Conservation (phyloP, 64 coral and sea anemone species). For the Platygyra sinensis region DNA sequence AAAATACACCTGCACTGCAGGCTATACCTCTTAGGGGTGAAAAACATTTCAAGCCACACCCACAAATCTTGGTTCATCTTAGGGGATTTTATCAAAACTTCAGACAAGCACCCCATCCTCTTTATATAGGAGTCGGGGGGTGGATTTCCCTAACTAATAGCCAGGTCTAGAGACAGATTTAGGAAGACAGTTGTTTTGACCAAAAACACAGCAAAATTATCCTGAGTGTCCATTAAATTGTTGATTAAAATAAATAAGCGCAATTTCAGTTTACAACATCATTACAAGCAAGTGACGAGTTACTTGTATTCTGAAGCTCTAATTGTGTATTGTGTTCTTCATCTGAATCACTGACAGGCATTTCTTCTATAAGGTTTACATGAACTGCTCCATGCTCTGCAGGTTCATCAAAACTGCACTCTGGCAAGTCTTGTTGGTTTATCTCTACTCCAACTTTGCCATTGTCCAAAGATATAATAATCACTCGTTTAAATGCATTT, state of each 20-base stretch:
- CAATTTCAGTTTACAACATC: background rate
- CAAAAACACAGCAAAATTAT: background rate
- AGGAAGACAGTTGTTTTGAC: too few species aligned
- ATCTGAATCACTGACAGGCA: conserved; percentile 11
- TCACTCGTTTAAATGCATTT: conserved; percentile 85
- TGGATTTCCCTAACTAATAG: too few species aligned
- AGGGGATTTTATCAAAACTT: too few species aligned
- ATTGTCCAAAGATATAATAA: conserved; percentile 71
- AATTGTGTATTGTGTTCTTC: background rate
- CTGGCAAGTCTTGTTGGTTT: conserved; percentile 51
- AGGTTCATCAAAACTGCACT: conserved; percentile 32
- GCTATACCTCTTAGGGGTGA: too few species aligned
- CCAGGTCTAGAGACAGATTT: too few species aligned
- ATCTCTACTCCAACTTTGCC: conserved; percentile 86
- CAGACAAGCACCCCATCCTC: too few species aligned
- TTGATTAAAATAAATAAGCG: background rate
- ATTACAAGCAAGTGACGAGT: background rate
- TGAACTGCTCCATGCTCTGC: conserved; percentile 49
- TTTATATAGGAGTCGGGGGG: too few species aligned
- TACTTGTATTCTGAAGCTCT: background rate
- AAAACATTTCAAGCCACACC: too few species aligned
- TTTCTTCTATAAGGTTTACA: conserved; percentile 67
- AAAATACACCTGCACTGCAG: too few species aligned
- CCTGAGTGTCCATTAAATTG: background rate
- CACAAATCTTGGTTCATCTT: too few species aligned